phyloP scores from a whole-genome alignment of 2,888 invertebrate species.

The Phlogophora meticulosa region DNA sequence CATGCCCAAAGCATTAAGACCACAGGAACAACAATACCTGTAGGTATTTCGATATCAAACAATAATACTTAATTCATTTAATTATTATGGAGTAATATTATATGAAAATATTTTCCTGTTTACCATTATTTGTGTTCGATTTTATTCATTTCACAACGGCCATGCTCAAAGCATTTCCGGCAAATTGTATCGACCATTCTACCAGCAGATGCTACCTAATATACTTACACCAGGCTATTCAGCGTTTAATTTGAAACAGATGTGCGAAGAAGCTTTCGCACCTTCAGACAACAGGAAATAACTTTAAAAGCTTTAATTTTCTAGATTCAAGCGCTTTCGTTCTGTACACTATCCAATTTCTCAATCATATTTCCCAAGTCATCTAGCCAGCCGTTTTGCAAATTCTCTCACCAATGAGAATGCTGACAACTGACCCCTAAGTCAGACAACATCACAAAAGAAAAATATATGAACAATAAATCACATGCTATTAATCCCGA shows the following conservation, averaged over 20 bases:
- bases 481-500: slow-evolving; percentile 45
- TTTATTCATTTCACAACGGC: not conserved
- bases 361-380: not conserved
- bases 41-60: too few relatives aligned
- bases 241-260: not conserved
- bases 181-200: not conserved
- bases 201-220: not conserved
- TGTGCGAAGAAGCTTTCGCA: too few relatives aligned
- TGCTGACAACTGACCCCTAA: slow-evolving; percentile 5
- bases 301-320: too few relatives aligned
- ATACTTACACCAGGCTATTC: not conserved
- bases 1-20: too few relatives aligned
- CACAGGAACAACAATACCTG: too few relatives aligned
- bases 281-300: not conserved
- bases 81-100: not conserved
- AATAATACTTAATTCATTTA: too few relatives aligned
- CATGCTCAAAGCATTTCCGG: not conserved
- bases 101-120: not conserved
- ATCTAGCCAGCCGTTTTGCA: not conserved
- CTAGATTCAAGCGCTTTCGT: too few relatives aligned
- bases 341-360: not conserved
- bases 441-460: not conserved
- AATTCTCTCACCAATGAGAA: not conserved
- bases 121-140: not conserved
- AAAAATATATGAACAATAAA: slow-evolving; percentile 53